These are phyloP conservation scores for Archivesica marissinica DNA, from an alignment of 1,140 invertebrate species.

Conservation along the genomic window DNA sequence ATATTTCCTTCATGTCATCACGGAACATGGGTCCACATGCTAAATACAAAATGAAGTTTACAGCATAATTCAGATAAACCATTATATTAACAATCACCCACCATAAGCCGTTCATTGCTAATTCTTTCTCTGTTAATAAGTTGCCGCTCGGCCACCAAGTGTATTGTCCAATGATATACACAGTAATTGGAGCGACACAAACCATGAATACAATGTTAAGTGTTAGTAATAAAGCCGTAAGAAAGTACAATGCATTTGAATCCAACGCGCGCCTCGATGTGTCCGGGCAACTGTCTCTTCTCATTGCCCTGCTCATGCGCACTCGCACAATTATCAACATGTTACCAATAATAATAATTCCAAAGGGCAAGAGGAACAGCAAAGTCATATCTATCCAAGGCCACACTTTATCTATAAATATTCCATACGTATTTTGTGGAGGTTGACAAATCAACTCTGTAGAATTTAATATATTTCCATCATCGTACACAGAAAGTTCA, in stretches of 20 bases:
- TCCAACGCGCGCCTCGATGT: neutral
- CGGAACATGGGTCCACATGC: neutral
- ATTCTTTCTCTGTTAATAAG: neutral
- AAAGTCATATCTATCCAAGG: neutral
- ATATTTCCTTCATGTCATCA: neutral
- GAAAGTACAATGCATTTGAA: neutral
- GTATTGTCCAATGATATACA: neutral
- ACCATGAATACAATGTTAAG: neutral
- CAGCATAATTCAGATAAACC: neutral
- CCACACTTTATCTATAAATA: neutral
- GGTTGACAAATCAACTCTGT: neutral
- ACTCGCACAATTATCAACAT: neutral
- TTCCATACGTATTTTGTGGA: neutral
- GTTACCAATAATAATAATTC: neutral
- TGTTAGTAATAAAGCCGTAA: neutral
- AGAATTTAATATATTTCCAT: neutral
- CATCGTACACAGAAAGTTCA: neutral
- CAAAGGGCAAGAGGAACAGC: neutral
- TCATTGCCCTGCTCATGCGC: neutral
- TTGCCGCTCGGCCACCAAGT: neutral
- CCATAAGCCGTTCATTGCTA: neutral
- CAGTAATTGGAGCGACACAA: neutral
- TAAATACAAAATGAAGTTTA: conserved; percentile 2
- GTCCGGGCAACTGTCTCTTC: neutral
- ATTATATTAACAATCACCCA: neutral